Percentiles rank a stretch among this genome's conserved stretches.
Evolutionary conservation across 2,797 vertebrate species (phyloP).

Genomic region (Anabas testudineus): DNA sequence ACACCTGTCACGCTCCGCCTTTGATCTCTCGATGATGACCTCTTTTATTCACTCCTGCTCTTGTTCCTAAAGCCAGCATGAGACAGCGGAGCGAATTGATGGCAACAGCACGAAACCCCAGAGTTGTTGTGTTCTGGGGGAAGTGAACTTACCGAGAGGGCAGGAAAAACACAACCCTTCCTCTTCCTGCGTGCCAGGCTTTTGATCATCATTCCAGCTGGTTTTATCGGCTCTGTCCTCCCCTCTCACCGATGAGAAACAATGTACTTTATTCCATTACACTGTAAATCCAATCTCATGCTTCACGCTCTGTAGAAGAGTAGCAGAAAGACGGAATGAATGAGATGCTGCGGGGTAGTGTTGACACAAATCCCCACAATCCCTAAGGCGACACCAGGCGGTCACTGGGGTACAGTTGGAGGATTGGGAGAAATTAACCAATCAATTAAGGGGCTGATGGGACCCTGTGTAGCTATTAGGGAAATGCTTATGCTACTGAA

Average conservation of each 20-base stretch:
- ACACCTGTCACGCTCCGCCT: slow-evolving; percentile 52
- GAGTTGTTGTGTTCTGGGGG: slow-evolving; percentile 18
- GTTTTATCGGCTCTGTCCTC: slow-evolving; percentile 67
- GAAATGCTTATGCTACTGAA: slow-evolving; percentile 48
- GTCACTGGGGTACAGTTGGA: slow-evolving; percentile 56
- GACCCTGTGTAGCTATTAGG: slow-evolving; percentile 55
- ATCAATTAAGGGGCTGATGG: slow-evolving; percentile 73
- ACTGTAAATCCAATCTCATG: slow-evolving; percentile 84
- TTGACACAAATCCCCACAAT: slow-evolving; percentile 80
- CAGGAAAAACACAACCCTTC: slow-evolving; percentile 34
- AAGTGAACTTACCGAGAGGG: slow-evolving; percentile 39
- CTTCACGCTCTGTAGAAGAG: slow-evolving; percentile 77
- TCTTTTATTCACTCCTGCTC: slow-evolving; percentile 50
- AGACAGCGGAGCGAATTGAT: slow-evolving; percentile 56
- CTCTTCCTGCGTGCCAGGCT: slow-evolving; percentile 39
- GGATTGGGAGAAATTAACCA: slow-evolving; percentile 77
- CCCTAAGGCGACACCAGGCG: slow-evolving; percentile 50
- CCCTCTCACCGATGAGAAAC: slow-evolving; percentile 75
- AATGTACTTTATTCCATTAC: slow-evolving; percentile 84
- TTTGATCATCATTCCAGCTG: slow-evolving; percentile 75
- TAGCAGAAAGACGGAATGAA: slow-evolving; percentile 61
- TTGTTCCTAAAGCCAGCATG: slow-evolving; percentile 15
- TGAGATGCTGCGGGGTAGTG: slow-evolving; percentile 67
- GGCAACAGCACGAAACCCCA: slow-evolving; percentile 30
- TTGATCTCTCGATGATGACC: slow-evolving; percentile 62